These are phyloP conservation scores for Grallaria varia DNA, from an alignment of 2,113 vertebrate genomes.

Conservation along the genomic window DNA sequence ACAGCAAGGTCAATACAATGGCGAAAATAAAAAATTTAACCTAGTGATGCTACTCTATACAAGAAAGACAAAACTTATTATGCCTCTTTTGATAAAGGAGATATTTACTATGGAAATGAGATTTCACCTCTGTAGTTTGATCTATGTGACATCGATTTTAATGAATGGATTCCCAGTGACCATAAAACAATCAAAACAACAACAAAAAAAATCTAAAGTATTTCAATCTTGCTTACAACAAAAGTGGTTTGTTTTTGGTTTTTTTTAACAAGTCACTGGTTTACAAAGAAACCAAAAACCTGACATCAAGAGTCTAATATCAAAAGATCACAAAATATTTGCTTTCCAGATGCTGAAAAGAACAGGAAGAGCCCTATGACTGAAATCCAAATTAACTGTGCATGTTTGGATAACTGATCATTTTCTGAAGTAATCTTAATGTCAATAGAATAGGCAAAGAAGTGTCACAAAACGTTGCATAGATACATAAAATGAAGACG, in stretches of 20 bases:
- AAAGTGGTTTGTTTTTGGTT: too few relatives aligned
- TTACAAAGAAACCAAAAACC: neutral
- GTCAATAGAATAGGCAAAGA: neutral
- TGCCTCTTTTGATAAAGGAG: neutral
- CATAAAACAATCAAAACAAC: neutral
- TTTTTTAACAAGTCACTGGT: neutral
- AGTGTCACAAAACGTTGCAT: neutral
- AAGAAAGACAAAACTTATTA: neutral
- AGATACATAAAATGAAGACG: neutral
- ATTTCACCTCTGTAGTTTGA: neutral
- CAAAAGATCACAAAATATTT: neutral
- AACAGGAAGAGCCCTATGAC: neutral
- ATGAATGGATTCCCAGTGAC: neutral
- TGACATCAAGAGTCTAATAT: neutral
- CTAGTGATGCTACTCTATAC: neutral
- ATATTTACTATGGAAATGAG: neutral
- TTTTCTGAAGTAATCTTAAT: neutral
- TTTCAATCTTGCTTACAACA: neutral
- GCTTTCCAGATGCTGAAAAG: neutral
- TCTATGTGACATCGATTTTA: neutral
- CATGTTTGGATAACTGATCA: neutral
- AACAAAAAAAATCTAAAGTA: neutral
- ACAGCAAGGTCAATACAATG: neutral
- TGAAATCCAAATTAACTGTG: neutral
- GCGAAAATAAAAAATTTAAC: neutral